These are phyloP conservation scores for Chrysemys picta DNA, from an alignment of 2,113 vertebrate genomes.

Conservation along the genomic window DNA sequence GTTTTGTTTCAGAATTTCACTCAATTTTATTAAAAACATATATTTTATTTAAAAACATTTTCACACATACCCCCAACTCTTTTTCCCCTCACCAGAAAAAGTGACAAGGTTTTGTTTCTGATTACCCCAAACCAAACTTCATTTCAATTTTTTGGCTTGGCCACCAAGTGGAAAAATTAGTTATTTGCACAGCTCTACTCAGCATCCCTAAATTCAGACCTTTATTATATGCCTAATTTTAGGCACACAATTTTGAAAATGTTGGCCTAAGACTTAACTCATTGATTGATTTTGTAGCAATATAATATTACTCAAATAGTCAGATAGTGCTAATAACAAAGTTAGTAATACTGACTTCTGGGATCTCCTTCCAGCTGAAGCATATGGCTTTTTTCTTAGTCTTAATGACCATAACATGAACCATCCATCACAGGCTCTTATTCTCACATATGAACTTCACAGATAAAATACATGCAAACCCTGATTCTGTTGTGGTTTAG, in stretches of 20 bases:
- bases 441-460: neutral
- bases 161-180: neutral
- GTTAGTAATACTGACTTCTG: neutral
- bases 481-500: conserved; percentile 27
- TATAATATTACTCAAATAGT: conserved; percentile 7
- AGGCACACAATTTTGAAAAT: neutral
- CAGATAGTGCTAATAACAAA: conserved; percentile 21
- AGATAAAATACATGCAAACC: conserved; percentile 29
- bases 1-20: neutral
- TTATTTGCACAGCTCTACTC: neutral
- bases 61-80: neutral
- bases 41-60: neutral
- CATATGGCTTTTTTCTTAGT: conserved; percentile 12
- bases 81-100: neutral
- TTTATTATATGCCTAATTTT: neutral
- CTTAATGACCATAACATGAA: neutral
- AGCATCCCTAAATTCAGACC: neutral
- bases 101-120: neutral
- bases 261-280: neutral
- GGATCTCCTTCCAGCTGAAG: conserved; percentile 36
- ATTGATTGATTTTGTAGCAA: conserved; percentile 25
- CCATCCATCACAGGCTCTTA: neutral
- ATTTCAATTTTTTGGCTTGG: neutral
- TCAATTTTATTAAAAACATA: neutral
- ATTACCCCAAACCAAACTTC: neutral